Percentiles rank a stretch among this genome's conserved stretches.
These are phyloP conservation scores for Loripinus fragilis DNA, from an alignment of 2,888 invertebrate genomes.

Conservation along the genomic window DNA sequence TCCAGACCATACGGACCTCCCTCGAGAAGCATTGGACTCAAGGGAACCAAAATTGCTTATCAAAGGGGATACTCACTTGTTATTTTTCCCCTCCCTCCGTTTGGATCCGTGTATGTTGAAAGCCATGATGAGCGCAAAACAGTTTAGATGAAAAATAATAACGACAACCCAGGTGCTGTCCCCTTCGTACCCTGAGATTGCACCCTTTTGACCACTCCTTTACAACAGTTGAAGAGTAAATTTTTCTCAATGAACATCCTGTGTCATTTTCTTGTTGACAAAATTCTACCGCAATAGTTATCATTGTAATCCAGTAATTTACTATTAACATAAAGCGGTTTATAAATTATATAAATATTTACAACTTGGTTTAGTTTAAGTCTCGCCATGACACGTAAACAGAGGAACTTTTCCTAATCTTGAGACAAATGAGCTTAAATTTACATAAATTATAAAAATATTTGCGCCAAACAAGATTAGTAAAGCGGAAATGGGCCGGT, in stretches of 20 bases:
- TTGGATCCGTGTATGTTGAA: too few relatives aligned
- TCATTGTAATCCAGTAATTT: slow-evolving; percentile 3
- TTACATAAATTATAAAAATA: slow-evolving; percentile 18
- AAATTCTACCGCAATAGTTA: not conserved
- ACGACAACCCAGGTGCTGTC: too few relatives aligned
- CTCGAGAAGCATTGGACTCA: too few relatives aligned
- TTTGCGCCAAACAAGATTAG: slow-evolving; percentile 8
- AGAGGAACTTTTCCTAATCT: not conserved
- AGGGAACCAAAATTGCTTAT: too few relatives aligned
- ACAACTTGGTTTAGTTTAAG: not conserved
- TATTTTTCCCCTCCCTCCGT: too few relatives aligned
- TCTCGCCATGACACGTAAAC: slow-evolving; percentile 2
- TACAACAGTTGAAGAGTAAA: not conserved
- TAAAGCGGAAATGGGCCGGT: not conserved
- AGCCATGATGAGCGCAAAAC: too few relatives aligned
- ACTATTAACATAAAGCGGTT: not conserved
- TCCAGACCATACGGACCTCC: too few relatives aligned
- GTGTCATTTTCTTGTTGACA: not conserved
- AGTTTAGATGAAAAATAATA: too few relatives aligned
- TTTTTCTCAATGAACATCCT: slow-evolving; percentile 2
- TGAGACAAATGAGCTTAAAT: not conserved
- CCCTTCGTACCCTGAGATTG: too few relatives aligned
- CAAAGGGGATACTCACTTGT: too few relatives aligned
- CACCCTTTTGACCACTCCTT: too few relatives aligned
- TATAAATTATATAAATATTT: slow-evolving; percentile 9